These are phyloP conservation scores for Turdus rufiventris DNA, from an alignment of 2,113 vertebrate genomes.

Conservation along the genomic window DNA sequence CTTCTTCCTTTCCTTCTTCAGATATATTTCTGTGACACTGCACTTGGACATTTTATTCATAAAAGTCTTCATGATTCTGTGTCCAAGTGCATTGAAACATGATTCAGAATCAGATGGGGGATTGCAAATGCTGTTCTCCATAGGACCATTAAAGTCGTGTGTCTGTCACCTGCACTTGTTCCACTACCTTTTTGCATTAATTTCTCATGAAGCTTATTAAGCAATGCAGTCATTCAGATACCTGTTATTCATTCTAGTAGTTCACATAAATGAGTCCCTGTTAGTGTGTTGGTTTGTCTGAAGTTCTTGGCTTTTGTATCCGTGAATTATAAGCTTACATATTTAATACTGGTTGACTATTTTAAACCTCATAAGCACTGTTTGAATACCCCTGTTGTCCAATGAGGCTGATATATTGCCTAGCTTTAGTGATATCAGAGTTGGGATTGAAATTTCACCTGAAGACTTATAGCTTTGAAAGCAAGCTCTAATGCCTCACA, in stretches of 20 bases:
- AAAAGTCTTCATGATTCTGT: background rate
- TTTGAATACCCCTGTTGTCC: background rate
- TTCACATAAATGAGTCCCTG: background rate
- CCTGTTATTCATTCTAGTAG: background rate
- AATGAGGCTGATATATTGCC: background rate
- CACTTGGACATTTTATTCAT: background rate
- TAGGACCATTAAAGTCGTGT: background rate
- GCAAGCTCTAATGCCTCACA: background rate
- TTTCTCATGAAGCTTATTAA: background rate
- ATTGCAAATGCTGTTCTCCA: background rate
- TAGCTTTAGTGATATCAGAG: background rate
- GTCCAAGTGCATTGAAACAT: background rate
- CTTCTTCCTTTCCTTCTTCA: background rate
- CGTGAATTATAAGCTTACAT: background rate
- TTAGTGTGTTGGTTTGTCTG: background rate
- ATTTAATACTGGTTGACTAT: background rate
- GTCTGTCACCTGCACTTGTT: background rate
- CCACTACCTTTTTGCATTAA: background rate
- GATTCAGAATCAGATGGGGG: background rate
- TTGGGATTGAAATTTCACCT: background rate
- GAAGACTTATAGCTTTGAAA: background rate
- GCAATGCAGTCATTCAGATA: background rate
- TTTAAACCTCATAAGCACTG: background rate
- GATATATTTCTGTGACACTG: background rate
- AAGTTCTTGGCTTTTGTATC: background rate